Conservation (phyloP, 2,113 vertebrate species). For the Saimiri boliviensis region DNA sequence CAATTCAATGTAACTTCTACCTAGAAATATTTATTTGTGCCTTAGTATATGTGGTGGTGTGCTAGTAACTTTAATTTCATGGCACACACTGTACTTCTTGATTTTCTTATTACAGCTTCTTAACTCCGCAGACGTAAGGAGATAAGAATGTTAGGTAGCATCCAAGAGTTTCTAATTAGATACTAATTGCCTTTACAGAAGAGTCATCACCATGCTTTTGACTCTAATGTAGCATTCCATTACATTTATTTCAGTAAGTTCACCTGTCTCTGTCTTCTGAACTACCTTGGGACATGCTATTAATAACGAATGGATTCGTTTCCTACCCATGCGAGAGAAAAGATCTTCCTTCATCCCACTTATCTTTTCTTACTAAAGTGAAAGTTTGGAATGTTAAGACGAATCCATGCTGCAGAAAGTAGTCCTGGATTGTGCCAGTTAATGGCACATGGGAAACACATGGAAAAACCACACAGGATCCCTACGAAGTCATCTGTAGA, state of each 20-base stretch:
- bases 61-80: slow-evolving; percentile 9
- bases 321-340: not conserved
- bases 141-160: slow-evolving; percentile 9
- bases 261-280: not conserved
- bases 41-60: not conserved
- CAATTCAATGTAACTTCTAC: not conserved
- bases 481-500: fast-evolving
- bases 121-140: not conserved
- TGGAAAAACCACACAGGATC: not conserved
- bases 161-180: not conserved
- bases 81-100: not conserved
- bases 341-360: not conserved
- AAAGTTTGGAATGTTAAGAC: not conserved
- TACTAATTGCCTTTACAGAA: not conserved
- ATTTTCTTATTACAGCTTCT: not conserved
- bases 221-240: not conserved
- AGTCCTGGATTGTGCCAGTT: not conserved
- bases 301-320: not conserved
- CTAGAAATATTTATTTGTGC: not conserved
- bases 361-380: not conserved
- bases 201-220: not conserved
- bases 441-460: no score
- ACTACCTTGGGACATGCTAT: not conserved
- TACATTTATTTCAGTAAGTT: not conserved
- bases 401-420: not conserved